Evolutionary conservation across 2,113 vertebrate species (phyloP).

Genomic region (Sigmodon hispidus): DNA sequence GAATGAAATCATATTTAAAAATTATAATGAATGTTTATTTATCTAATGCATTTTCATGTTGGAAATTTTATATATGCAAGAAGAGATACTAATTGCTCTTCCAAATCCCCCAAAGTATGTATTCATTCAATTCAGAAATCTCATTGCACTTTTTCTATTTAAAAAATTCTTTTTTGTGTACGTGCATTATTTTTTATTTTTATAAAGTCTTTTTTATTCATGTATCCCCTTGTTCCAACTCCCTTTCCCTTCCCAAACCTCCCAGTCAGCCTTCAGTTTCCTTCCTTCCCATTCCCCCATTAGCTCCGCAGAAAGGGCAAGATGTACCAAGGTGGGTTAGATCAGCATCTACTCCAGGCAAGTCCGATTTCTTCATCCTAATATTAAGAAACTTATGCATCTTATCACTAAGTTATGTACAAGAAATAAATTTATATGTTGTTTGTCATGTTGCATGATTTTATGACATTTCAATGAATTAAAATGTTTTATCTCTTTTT

Average conservation of each 20-base stretch:
- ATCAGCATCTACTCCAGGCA: too few species aligned
- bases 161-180: neutral
- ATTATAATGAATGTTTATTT: neutral
- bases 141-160: neutral
- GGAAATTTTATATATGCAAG: neutral
- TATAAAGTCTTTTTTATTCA: too few species aligned
- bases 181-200: too few species aligned
- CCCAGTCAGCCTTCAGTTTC: too few species aligned
- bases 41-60: neutral
- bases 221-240: too few species aligned
- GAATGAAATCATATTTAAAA: neutral
- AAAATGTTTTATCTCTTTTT: neutral
- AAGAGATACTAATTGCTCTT: neutral
- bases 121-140: neutral
- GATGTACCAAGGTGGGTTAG: too few species aligned
- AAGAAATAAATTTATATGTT: neutral
- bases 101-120: neutral
- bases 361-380: too few species aligned
- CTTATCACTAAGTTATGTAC: neutral
- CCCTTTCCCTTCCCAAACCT: too few species aligned
- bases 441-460: neutral
- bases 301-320: too few species aligned
- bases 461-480: neutral
- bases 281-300: too few species aligned
- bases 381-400: neutral